phyloP scores from a whole-genome alignment of 2,888 invertebrate species.

The Ochropacha duplaris region DNA sequence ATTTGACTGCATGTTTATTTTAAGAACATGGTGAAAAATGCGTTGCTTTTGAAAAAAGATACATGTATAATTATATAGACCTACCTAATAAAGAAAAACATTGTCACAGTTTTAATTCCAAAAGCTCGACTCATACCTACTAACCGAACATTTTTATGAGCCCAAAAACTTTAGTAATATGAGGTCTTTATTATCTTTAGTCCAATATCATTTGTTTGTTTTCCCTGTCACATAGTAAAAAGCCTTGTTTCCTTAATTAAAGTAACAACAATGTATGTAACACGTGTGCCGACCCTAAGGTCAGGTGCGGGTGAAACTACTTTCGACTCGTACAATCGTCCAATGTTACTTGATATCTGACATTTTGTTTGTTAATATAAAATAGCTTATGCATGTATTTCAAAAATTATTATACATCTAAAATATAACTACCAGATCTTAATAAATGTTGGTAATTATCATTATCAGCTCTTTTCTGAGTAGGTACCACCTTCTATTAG shows the following conservation, averaged over 20 bases:
- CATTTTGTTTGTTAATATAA: constrained; percentile 10
- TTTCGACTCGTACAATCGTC: constrained; percentile 22
- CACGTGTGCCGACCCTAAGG: constrained; percentile 42
- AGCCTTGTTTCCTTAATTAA: constrained; percentile 51
- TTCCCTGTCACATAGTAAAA: constrained; percentile 36
- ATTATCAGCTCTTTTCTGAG: too few species aligned
- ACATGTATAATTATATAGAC: too few species aligned
- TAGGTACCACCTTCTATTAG: too few species aligned
- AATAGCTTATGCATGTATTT: neutral
- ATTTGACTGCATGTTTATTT: too few species aligned
- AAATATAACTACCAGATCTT: neutral
- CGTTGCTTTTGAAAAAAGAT: too few species aligned
- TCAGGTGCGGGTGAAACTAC: constrained; percentile 41
- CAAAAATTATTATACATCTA: neutral
- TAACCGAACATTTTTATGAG: neutral
- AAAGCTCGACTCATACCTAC: neutral
- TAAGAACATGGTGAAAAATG: too few species aligned
- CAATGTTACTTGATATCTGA: constrained; percentile 25
- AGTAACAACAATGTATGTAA: constrained; percentile 40
- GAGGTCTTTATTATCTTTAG: neutral
- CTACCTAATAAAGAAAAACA: too few species aligned
- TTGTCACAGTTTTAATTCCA: too few species aligned
- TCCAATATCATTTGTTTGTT: constrained; percentile 14
- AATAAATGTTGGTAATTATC: too few species aligned
- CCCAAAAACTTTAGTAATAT: neutral